Evolutionary conservation across 2,888 invertebrate genomes (phyloP).

Genomic region (Tetramorium bicarinatum): DNA sequence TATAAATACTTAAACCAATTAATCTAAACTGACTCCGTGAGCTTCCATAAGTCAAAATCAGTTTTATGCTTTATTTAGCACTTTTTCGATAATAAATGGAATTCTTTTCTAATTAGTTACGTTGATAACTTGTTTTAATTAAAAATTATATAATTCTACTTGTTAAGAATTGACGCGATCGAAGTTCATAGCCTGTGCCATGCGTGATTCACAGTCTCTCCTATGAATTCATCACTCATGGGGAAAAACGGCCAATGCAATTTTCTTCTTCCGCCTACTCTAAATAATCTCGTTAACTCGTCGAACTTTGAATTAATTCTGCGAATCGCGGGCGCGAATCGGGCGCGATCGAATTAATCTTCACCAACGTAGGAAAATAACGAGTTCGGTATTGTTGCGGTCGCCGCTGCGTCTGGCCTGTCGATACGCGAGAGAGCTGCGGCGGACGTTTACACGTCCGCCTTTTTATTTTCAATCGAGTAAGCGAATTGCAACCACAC

Average conservation of each 20-base stretch:
- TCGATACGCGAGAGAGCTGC: slow-evolving; percentile 26
- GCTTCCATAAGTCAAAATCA: neutral
- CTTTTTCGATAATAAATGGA: neutral
- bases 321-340: slow-evolving; percentile 29
- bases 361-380: slow-evolving; percentile 41
- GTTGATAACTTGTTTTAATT: neutral
- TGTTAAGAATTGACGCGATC: neutral
- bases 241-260: slow-evolving; percentile 16
- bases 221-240: neutral
- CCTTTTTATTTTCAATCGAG: slow-evolving; percentile 44
- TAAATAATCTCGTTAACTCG: slow-evolving; percentile 49
- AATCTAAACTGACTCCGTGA: neutral
- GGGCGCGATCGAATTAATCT: slow-evolving; percentile 39
- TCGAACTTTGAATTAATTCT: slow-evolving; percentile 30
- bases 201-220: slow-evolving; percentile 17
- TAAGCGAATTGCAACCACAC: slow-evolving; percentile 29
- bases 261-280: neutral
- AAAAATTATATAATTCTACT: neutral
- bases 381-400: slow-evolving; percentile 44
- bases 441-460: slow-evolving; percentile 3
- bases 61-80: neutral
- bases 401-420: slow-evolving; percentile 27
- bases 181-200: neutral
- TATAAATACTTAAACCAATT: neutral
- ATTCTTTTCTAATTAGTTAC: neutral